phyloP scores from a whole-genome alignment of 37 sponge, comb jelly and placozoan genomes.

The Trichoplax adhaerens region DNA sequence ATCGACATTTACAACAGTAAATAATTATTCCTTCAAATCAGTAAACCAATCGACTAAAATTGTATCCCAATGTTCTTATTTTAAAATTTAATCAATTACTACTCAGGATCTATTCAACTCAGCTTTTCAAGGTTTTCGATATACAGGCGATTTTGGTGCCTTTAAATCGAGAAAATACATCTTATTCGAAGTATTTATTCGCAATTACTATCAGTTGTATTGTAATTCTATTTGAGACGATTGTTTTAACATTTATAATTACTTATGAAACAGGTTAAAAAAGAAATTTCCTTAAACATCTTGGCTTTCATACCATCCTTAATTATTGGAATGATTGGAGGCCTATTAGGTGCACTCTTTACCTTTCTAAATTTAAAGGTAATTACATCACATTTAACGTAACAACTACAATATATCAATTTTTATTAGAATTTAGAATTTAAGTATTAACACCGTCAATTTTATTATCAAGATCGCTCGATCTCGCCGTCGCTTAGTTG shows the following conservation, averaged over 20 bases:
- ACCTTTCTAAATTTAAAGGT: conserved; percentile 28
- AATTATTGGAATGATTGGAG: conserved; percentile 21
- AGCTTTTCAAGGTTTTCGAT: conserved; percentile 14
- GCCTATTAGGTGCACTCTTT: conserved; percentile 24
- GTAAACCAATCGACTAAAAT: not conserved
- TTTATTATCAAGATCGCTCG: no score
- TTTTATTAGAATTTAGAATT: no score
- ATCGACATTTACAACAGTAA: conserved; percentile 28
- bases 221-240: no score
- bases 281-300: conserved; percentile 21
- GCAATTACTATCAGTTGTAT: no score
- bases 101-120: conserved; percentile 34
- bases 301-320: conserved; percentile 22
- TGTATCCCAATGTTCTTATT: not conserved
- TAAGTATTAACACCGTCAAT: no score
- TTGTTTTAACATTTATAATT: no score
- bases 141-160: conserved; percentile 21
- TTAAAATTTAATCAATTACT: not conserved
- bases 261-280: not conserved
- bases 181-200: conserved; percentile 13
- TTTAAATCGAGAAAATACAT: conserved; percentile 27
- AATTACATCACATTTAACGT: not conserved
- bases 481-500: no score
- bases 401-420: not conserved
- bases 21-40: not conserved